phyloP scores from a whole-genome alignment of 2,888 invertebrate genomes.

The Caenorhabditis sinica region DNA sequence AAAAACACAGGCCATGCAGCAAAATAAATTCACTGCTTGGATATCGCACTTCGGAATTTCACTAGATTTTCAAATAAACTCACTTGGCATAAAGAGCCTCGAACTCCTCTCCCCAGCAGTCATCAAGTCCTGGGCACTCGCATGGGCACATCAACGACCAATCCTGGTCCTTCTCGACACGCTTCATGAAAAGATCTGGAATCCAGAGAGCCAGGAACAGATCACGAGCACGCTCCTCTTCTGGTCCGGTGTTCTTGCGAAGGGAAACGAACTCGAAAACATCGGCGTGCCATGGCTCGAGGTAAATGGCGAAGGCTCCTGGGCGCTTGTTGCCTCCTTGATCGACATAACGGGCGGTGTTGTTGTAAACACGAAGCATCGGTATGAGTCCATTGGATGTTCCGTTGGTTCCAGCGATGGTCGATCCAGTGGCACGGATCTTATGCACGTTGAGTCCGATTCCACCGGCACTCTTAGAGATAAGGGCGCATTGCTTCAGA shows the following conservation, averaged over 20 bases:
- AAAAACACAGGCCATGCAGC: constrained; percentile 18
- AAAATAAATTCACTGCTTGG: constrained; percentile 7
- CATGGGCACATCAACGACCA: constrained; percentile 99
- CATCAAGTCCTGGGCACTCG: constrained; percentile 92
- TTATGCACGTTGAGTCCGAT: constrained; percentile 97
- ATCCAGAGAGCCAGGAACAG: constrained; percentile 97
- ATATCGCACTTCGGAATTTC: constrained; percentile 48
- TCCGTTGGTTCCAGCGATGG: constrained; percentile 95
- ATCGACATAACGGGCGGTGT: constrained; percentile 96
- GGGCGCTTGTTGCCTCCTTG: constrained; percentile 98
- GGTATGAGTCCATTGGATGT: constrained; percentile 96
- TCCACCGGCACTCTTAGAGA: constrained; percentile 97
- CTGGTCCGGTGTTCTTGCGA: constrained; percentile 93
- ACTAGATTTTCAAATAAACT: constrained; percentile 59
- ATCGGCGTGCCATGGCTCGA: constrained; percentile 99
- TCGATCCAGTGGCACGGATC: constrained; percentile 93
- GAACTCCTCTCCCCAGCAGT: constrained; percentile 97
- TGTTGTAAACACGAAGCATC: constrained; percentile 95
- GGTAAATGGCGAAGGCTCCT: constrained; percentile 96
- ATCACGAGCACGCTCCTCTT: constrained; percentile 95
- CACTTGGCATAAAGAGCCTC: constrained; percentile 91
- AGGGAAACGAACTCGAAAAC: constrained; percentile 95
- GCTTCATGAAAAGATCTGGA: constrained; percentile 97
- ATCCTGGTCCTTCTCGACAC: constrained; percentile 86
- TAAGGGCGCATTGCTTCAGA: constrained; percentile 89